These are phyloP conservation scores for Tuberolachnus salignus DNA, from an alignment of 2,888 invertebrate genomes.

Conservation along the genomic window DNA sequence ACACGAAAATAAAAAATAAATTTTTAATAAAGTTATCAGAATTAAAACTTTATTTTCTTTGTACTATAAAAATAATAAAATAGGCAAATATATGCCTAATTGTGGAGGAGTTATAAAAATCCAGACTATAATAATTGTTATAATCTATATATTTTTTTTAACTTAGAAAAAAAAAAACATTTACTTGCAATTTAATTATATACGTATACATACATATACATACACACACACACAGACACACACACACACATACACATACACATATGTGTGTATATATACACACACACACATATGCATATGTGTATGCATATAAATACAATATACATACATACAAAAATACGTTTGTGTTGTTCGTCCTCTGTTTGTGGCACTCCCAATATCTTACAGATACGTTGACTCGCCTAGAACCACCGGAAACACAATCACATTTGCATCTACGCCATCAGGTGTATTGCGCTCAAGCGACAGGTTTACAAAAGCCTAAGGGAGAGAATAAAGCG, in stretches of 20 bases:
- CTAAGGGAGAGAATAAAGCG: slow-evolving; percentile 56
- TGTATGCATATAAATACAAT: slow-evolving; percentile 7
- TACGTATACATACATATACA: background rate
- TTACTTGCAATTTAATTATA: slow-evolving; percentile 36
- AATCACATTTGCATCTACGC: slow-evolving; percentile 55
- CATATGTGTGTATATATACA: slow-evolving; percentile 12
- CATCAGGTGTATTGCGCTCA: slow-evolving; percentile 54
- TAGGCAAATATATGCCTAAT: slow-evolving; percentile 41
- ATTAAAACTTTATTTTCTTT: slow-evolving; percentile 56
- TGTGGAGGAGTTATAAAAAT: slow-evolving; percentile 51
- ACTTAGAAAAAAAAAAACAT: slow-evolving; percentile 42
- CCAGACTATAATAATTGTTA: slow-evolving; percentile 51
- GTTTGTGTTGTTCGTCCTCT: slow-evolving; percentile 52
- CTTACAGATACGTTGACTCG: slow-evolving; percentile 55
- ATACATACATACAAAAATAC: slow-evolving; percentile 44
- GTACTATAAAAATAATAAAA: slow-evolving; percentile 57
- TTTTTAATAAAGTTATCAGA: slow-evolving; percentile 55
- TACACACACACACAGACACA: slow-evolving; percentile 1
- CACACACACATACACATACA: background rate
- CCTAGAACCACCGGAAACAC: slow-evolving; percentile 57
- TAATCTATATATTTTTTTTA: slow-evolving; percentile 40
- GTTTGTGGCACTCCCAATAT: slow-evolving; percentile 53
- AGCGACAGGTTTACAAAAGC: slow-evolving; percentile 56
- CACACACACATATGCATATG: slow-evolving; percentile 5
- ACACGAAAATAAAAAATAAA: slow-evolving; percentile 55